Conservation (phyloP, 2,888 invertebrate species). For the Drosophila buzzatii region DNA sequence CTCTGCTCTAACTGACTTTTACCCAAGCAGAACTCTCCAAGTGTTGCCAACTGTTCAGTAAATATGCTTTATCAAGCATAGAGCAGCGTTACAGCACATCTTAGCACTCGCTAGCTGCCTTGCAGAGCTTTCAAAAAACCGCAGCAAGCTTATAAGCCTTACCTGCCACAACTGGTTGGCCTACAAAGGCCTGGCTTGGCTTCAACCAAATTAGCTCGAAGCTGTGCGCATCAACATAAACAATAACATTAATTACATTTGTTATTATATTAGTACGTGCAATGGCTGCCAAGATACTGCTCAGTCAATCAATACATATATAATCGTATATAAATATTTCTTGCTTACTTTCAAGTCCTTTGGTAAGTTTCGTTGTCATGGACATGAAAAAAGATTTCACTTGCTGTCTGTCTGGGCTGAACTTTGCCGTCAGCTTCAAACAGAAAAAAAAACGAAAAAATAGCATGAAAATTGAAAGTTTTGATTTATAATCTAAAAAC, state of each 20-base stretch:
- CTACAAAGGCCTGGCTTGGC: slow-evolving; percentile 4
- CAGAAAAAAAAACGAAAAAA: slow-evolving; percentile 15
- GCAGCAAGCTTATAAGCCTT: background rate
- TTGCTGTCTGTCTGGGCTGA: slow-evolving; percentile 52
- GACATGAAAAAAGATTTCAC: slow-evolving; percentile 25
- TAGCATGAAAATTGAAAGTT: slow-evolving; percentile 76
- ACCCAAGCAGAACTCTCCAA: background rate
- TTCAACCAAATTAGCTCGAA: slow-evolving; percentile 13
- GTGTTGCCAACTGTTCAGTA: background rate
- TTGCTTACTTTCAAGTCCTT: slow-evolving; percentile 38
- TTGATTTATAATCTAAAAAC: slow-evolving; percentile 79
- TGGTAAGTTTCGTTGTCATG: slow-evolving; percentile 21
- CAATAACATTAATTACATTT: slow-evolving; percentile 47
- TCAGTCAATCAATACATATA: slow-evolving; percentile 70
- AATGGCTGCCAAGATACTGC: slow-evolving; percentile 31
- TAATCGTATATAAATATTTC: slow-evolving; percentile 16
- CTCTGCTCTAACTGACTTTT: slow-evolving; percentile 2
- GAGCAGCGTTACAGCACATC: background rate
- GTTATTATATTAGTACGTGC: slow-evolving; percentile 16
- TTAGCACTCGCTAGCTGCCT: background rate
- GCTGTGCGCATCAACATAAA: slow-evolving; percentile 7
- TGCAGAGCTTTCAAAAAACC: background rate
- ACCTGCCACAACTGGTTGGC: background rate
- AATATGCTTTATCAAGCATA: background rate
- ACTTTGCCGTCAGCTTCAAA: slow-evolving; percentile 59